Evolutionary conservation across 1,140 invertebrate species (phyloP).

Genomic region (Amphibalanus amphitrite): DNA sequence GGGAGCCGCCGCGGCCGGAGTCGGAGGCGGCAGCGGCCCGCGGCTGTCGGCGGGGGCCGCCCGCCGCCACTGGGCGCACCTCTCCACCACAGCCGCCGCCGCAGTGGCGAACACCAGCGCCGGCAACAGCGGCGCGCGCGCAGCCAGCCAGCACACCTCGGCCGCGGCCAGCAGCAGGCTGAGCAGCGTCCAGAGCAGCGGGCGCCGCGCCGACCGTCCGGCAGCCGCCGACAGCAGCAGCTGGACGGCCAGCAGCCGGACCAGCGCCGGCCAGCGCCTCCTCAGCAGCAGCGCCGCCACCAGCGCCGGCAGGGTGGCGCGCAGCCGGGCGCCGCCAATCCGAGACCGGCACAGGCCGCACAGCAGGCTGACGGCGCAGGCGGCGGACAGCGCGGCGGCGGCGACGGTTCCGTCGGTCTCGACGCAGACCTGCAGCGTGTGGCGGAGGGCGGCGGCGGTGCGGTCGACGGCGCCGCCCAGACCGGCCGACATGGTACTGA

Average conservation of each 20-base stretch:
- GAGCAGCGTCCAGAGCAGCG: not conserved
- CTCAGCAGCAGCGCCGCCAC: not conserved
- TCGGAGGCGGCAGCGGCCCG: too few species aligned
- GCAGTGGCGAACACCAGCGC: not conserved
- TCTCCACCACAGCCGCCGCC: not conserved
- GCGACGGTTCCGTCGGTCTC: not conserved
- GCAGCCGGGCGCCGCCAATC: too few species aligned
- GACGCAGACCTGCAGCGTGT: not conserved
- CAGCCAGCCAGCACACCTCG: not conserved
- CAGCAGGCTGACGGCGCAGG: not conserved
- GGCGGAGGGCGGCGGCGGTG: not conserved
- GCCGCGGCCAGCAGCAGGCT: not conserved
- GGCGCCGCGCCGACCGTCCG: too few species aligned
- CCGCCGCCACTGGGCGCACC: not conserved
- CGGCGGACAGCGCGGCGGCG: not conserved
- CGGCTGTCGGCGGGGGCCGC: too few species aligned
- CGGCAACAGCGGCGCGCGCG: not conserved
- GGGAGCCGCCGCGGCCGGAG: too few species aligned
- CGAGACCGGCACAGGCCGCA: not conserved
- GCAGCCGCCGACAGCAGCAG: not conserved
- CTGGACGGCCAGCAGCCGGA: not conserved
- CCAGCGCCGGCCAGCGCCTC: not conserved
- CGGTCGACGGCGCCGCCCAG: too few species aligned
- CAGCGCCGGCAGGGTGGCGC: not conserved
- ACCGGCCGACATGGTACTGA: too few species aligned